Conservation (phyloP, 2,113 vertebrate genomes). For the Campylomormyrus tamandua region DNA sequence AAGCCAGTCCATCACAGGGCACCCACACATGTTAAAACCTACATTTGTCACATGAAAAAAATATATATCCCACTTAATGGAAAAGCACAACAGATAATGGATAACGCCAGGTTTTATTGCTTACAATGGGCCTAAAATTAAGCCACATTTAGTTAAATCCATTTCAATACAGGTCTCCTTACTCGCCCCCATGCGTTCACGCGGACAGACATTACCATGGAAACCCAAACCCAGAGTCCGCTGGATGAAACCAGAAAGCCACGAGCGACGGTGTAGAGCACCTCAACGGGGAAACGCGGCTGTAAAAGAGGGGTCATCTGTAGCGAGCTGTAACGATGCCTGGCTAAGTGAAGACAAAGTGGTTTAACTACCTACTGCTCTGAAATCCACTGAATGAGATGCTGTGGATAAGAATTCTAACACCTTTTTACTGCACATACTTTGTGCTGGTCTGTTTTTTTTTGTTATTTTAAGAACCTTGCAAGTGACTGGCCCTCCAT, state of each 20-base stretch:
- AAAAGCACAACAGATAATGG: neutral
- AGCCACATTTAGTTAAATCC: neutral
- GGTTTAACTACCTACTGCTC: constrained; percentile 12
- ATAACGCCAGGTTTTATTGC: neutral
- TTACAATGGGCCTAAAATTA: neutral
- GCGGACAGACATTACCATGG: neutral
- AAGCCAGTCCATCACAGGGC: neutral
- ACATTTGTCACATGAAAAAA: neutral
- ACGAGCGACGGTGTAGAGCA: neutral
- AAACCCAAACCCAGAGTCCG: neutral
- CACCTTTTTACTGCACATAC: neutral
- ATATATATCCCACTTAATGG: neutral
- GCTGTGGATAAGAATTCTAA: neutral
- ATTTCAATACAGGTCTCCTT: constrained; percentile 8
- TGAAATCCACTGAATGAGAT: neutral
- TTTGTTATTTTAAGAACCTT: neutral
- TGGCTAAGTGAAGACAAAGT: constrained; percentile 42
- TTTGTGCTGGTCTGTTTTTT: neutral
- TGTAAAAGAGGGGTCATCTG: neutral
- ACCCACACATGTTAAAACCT: neutral
- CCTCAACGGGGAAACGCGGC: neutral
- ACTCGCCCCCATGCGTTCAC: neutral
- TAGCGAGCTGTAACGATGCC: constrained; percentile 39
- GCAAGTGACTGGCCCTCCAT: neutral
- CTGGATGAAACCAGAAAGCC: neutral